A percentile compares a stretch with the other conserved stretches of the same genome.
Conservation (phyloP, 2,888 invertebrate species). For the Syrphus vitripennis region DNA sequence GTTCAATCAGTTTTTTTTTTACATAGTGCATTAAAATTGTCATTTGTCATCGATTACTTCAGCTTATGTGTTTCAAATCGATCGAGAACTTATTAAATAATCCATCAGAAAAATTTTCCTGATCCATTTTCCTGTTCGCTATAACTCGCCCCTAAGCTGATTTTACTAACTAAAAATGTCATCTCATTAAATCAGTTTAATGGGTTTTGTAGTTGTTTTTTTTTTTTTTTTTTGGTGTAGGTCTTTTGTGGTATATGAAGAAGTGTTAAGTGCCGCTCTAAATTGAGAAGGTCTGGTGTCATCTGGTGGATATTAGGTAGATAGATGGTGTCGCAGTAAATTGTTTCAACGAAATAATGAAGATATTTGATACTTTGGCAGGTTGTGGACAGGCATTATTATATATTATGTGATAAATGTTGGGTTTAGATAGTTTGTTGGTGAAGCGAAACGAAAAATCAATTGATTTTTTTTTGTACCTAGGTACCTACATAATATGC, state of each 20-base stretch:
- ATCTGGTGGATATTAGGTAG: conserved; percentile 58
- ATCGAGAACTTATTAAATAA: too few relatives aligned
- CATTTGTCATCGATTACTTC: too few relatives aligned
- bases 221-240: background rate
- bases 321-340: conserved; percentile 25
- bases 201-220: conserved; percentile 17
- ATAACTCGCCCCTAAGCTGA: too few relatives aligned
- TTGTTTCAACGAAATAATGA: background rate
- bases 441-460: conserved; percentile 33
- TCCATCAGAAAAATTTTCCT: too few relatives aligned
- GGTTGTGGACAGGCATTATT: conserved; percentile 61
- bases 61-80: too few relatives aligned
- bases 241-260: conserved; percentile 18
- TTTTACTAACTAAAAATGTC: conserved; percentile 30
- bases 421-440: background rate
- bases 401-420: conserved; percentile 40
- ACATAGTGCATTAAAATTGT: too few relatives aligned
- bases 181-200: conserved; percentile 60
- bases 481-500: too few relatives aligned
- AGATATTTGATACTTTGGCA: conserved; percentile 60
- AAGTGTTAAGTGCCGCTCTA: conserved; percentile 61
- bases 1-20: too few relatives aligned
- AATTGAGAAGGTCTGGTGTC: conserved; percentile 45
- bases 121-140: too few relatives aligned
- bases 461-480: background rate